phyloP scores from a whole-genome alignment of 1,140 invertebrate species.

The Bombus waltoni region DNA sequence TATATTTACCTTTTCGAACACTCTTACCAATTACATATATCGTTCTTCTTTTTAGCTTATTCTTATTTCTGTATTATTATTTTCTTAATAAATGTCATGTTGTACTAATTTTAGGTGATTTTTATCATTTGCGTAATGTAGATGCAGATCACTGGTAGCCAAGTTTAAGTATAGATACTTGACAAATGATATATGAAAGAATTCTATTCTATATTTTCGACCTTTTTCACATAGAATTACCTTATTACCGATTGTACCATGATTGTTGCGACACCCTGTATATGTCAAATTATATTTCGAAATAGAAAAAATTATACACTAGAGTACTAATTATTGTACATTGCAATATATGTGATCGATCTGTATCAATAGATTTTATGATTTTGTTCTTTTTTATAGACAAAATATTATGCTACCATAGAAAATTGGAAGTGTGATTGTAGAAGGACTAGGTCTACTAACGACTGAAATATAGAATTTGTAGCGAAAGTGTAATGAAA shows the following conservation, averaged over 20 bases:
- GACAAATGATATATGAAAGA: no score
- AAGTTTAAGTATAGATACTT: no score
- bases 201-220: no score
- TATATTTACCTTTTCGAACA: conserved; percentile 27
- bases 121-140: background rate
- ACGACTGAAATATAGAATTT: no score
- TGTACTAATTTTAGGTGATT: background rate
- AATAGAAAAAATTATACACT: background rate
- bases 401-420: background rate
- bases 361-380: background rate
- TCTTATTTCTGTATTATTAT: background rate
- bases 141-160: no score
- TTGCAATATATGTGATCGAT: no score
- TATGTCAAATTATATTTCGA: background rate
- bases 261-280: no score
- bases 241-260: no score
- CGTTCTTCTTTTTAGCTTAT: background rate
- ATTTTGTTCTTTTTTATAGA: background rate
- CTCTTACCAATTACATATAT: background rate
- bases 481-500: background rate
- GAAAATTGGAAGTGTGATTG: background rate
- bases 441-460: no score
- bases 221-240: no score
- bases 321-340: no score
- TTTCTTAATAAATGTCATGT: background rate